These are phyloP conservation scores for Cyanoderma ruficeps DNA, from an alignment of 2,113 vertebrate genomes.

Conservation along the genomic window DNA sequence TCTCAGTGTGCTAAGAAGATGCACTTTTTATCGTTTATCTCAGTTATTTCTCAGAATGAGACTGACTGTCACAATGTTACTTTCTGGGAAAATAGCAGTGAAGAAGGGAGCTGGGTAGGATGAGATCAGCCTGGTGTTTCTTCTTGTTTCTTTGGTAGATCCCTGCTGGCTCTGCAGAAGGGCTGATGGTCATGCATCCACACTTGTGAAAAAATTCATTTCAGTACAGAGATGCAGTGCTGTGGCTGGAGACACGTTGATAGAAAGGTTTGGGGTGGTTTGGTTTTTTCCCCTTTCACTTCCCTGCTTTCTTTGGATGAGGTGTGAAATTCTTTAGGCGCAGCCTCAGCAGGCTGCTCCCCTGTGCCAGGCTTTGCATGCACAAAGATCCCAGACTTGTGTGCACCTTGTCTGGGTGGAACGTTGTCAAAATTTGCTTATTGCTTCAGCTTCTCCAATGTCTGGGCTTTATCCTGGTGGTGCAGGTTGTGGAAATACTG, in stretches of 20 bases:
- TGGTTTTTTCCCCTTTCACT: background rate
- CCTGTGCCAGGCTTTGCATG: background rate
- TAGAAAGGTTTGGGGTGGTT: background rate
- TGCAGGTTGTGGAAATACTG: background rate
- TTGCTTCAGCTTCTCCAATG: background rate
- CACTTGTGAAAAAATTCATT: background rate
- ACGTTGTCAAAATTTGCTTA: fast-evolving
- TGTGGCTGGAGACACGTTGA: background rate
- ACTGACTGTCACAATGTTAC: background rate
- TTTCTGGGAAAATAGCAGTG: background rate
- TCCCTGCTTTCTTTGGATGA: background rate
- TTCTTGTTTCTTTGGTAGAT: background rate
- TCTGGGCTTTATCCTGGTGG: background rate
- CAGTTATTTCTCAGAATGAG: background rate
- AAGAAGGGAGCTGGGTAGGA: background rate
- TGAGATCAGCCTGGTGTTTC: background rate
- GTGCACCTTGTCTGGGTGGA: background rate
- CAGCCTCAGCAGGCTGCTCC: background rate
- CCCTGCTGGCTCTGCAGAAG: background rate
- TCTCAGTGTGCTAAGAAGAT: background rate
- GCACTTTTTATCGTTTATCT: background rate
- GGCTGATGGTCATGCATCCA: fast-evolving
- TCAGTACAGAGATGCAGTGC: background rate
- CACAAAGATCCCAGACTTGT: fast-evolving
- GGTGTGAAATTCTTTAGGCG: background rate